A percentile compares a stretch with the other conserved stretches of the same genome.
These are phyloP conservation scores for Eupithecia subfuscata DNA, from an alignment of 2,888 invertebrate genomes.

Conservation along the genomic window DNA sequence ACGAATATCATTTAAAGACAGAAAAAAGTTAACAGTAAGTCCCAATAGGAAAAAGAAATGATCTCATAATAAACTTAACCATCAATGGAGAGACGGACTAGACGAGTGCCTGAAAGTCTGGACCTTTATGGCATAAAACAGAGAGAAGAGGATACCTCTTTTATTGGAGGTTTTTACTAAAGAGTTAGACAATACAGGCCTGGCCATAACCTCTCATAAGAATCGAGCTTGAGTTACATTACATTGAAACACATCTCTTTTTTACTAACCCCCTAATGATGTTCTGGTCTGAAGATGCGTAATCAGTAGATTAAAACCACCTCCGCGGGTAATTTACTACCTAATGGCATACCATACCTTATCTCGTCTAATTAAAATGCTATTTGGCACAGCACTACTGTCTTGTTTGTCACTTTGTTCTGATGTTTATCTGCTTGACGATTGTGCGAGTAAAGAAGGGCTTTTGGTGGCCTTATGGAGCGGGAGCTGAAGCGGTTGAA, in stretches of 20 bases:
- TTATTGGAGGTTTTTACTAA: too few species aligned
- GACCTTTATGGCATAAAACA: too few species aligned
- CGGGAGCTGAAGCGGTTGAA: not conserved
- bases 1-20: too few species aligned
- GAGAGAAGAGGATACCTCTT: too few species aligned
- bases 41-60: too few species aligned
- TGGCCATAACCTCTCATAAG: not conserved
- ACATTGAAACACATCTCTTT: not conserved
- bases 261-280: constrained; percentile 26
- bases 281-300: constrained; percentile 70
- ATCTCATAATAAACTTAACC: too few species aligned
- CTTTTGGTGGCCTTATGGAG: not conserved
- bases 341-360: constrained; percentile 73
- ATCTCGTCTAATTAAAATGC: constrained; percentile 81
- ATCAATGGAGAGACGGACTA: too few species aligned
- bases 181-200: too few species aligned
- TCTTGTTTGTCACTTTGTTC: constrained; percentile 67
- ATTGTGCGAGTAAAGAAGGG: not conserved
- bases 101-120: too few species aligned
- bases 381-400: constrained; percentile 71
- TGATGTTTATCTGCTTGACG: constrained; percentile 61
- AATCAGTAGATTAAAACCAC: constrained; percentile 78
- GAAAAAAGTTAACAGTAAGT: too few species aligned
- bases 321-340: constrained; percentile 74
- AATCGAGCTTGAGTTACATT: not conserved